These are phyloP conservation scores for Pandemis corylana DNA, from an alignment of 2,888 invertebrate species.

Conservation along the genomic window DNA sequence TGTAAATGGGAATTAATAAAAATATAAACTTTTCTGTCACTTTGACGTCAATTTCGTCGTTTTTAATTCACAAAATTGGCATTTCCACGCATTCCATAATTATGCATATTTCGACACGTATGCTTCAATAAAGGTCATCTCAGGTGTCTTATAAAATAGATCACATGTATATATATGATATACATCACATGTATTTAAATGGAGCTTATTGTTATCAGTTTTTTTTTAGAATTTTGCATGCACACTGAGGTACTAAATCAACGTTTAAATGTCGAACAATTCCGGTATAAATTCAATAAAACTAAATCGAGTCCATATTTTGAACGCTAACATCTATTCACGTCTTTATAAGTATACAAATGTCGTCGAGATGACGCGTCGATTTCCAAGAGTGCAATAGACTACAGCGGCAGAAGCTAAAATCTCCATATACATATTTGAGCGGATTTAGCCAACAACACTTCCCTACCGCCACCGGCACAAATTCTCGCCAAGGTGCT, in stretches of 20 bases:
- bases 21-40: not conserved
- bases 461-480: conserved; percentile 52
- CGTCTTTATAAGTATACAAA: conserved; percentile 12
- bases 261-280: not conserved
- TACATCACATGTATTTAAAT: no score
- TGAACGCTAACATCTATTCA: conserved; percentile 7
- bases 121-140: no score
- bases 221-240: not conserved
- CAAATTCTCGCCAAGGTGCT: conserved; percentile 61
- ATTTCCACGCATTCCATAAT: no score
- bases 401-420: conserved; percentile 56
- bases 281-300: not conserved
- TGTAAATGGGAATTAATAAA: not conserved
- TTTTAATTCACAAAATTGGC: not conserved
- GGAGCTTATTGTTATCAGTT: no score
- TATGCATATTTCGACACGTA: no score
- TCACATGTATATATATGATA: no score
- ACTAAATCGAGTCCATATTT: not conserved
- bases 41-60: not conserved
- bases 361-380: conserved; percentile 55
- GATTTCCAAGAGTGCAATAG: conserved; percentile 58
- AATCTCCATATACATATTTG: conserved; percentile 71
- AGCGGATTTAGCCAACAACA: conserved; percentile 70
- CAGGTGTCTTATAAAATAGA: no score
- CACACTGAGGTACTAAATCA: not conserved